A percentile compares a stretch with the other conserved stretches of the same genome.
Evolutionary conservation across 2,797 vertebrate genomes (phyloP).

Genomic region (Rhinogobio ventralis): DNA sequence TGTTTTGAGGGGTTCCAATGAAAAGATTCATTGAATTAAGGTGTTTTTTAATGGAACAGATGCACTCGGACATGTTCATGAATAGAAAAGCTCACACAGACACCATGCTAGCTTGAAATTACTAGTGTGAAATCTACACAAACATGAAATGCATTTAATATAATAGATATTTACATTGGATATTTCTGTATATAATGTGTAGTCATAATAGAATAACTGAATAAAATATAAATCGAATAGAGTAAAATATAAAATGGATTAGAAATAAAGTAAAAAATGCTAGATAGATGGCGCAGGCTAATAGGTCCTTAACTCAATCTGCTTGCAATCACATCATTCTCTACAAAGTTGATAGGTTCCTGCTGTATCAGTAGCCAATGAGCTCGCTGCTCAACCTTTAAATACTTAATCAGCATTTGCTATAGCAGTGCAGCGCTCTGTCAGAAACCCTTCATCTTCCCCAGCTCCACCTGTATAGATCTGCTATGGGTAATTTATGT

Average conservation of each 20-base stretch:
- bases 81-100: neutral
- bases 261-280: neutral
- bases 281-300: neutral
- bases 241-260: neutral
- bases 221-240: neutral
- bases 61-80: neutral
- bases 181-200: neutral
- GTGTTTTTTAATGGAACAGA: constrained; percentile 22
- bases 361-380: neutral
- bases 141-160: neutral
- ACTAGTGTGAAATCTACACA: constrained; percentile 18
- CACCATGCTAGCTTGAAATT: neutral
- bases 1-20: constrained; percentile 7
- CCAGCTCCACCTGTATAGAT: neutral
- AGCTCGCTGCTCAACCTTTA: neutral
- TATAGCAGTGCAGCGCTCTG: too few relatives aligned
- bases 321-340: neutral
- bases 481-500: neutral
- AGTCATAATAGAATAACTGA: neutral
- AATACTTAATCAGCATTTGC: neutral
- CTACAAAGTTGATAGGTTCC: neutral
- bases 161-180: neutral
- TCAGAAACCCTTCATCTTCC: neutral
- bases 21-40: constrained; percentile 37
- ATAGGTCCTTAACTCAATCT: neutral